Percentiles rank a stretch among this genome's conserved stretches.
These are phyloP conservation scores for Cephalopholis sonnerati DNA, from an alignment of 2,113 vertebrate species.

Conservation along the genomic window DNA sequence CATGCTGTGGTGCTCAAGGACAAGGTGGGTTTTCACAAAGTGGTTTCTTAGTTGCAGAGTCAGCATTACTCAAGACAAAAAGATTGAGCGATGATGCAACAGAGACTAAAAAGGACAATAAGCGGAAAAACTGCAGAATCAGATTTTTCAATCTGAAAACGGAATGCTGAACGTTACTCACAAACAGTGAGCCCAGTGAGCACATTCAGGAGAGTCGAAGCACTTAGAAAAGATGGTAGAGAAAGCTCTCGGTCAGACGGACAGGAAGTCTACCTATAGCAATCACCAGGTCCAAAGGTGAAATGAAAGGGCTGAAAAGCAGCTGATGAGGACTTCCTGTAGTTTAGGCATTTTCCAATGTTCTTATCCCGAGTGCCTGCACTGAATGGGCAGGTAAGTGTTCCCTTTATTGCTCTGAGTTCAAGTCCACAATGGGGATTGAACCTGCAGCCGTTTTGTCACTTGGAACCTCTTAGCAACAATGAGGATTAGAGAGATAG, in stretches of 20 bases:
- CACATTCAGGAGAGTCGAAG: slow-evolving; percentile 6
- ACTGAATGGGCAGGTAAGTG: slow-evolving; percentile 18
- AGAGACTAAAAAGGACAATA: slow-evolving; percentile 23
- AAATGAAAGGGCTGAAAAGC: slow-evolving; percentile 47
- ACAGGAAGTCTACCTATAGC: slow-evolving; percentile 12
- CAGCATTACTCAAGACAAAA: slow-evolving; percentile 11
- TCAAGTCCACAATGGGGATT: slow-evolving; percentile 16
- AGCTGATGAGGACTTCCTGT: slow-evolving; percentile 16
- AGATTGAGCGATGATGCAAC: neutral
- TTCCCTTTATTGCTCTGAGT: slow-evolving; percentile 20
- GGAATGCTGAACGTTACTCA: neutral
- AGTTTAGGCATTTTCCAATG: slow-evolving; percentile 31
- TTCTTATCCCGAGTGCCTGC: slow-evolving; percentile 5
- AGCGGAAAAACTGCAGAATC: slow-evolving; percentile 12
- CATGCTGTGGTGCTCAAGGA: neutral
- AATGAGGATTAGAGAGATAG: slow-evolving; percentile 9
- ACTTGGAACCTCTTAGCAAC: neutral
- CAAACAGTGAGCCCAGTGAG: slow-evolving; percentile 23
- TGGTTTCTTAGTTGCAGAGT: slow-evolving; percentile 16
- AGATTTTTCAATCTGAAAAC: slow-evolving; percentile 17
- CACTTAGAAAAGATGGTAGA: slow-evolving; percentile 40
- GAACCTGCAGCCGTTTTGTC: slow-evolving; percentile 15
- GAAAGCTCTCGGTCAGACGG: slow-evolving; percentile 48
- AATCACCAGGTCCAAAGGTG: slow-evolving; percentile 36
- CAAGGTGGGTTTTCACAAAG: slow-evolving; percentile 22